A percentile compares a stretch with the other conserved stretches of the same genome.
Evolutionary conservation across 2,888 invertebrate species (phyloP).

Genomic region (Microplitis deprimator): DNA sequence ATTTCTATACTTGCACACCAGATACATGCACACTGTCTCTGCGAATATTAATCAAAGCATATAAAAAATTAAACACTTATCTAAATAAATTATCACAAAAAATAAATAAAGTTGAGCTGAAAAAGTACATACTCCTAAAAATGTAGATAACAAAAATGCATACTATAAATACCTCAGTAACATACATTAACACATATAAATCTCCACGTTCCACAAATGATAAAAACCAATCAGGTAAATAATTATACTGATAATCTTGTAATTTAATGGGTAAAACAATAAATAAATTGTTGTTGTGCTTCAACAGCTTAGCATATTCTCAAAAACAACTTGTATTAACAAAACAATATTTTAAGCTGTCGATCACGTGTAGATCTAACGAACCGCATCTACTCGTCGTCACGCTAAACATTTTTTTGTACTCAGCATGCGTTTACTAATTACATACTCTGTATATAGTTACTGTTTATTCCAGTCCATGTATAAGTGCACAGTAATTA

Average conservation of each 20-base stretch:
- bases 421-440: constrained; percentile 45
- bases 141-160: background rate
- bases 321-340: constrained; percentile 10
- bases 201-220: background rate
- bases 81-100: background rate
- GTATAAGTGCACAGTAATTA: constrained; percentile 44
- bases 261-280: constrained; percentile 5
- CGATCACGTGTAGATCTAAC: constrained; percentile 32
- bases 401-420: constrained; percentile 36
- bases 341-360: background rate
- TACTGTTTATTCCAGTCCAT: background rate
- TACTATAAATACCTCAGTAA: background rate
- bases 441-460: constrained; percentile 43
- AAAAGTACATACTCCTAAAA: background rate
- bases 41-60: background rate
- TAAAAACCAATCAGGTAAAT: constrained; percentile 3
- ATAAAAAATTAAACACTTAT: background rate
- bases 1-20: too few relatives aligned
- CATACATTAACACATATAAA: background rate
- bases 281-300: constrained; percentile 7
- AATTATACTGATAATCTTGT: constrained; percentile 24
- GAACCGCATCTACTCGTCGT: constrained; percentile 34
- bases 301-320: constrained; percentile 1
- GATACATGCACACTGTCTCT: too few relatives aligned
- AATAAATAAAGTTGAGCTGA: background rate